Evolutionary conservation across 2,888 invertebrate species (phyloP).

Genomic region (Neuroscelio doddi): DNA sequence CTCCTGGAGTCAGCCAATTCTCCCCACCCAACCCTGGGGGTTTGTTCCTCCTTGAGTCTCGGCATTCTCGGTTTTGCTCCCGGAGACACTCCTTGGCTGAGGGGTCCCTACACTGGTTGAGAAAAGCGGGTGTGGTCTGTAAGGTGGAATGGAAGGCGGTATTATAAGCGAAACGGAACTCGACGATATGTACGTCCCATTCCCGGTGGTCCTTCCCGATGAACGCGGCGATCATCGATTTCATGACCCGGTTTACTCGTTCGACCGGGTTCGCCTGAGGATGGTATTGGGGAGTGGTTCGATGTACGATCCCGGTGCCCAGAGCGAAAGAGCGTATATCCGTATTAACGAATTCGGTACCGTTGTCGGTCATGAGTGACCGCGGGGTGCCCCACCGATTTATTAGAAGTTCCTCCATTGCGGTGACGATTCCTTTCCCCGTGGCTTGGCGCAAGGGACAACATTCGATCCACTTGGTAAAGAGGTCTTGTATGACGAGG

Average conservation of each 20-base stretch:
- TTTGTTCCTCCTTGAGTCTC: too few relatives aligned
- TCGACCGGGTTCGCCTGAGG: conserved; percentile 12
- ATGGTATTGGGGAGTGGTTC: conserved; percentile 8
- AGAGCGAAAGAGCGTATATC: neutral
- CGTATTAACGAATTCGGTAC: conserved; percentile 44
- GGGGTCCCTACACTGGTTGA: conserved; percentile 9
- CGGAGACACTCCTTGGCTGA: neutral
- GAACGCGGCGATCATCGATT: conserved; percentile 21
- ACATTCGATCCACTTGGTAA: conserved; percentile 9
- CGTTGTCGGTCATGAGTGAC: conserved; percentile 49
- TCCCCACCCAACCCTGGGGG: too few relatives aligned
- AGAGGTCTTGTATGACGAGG: conserved; percentile 2
- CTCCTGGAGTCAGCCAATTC: too few relatives aligned
- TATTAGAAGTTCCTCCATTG: conserved; percentile 9
- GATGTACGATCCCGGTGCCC: neutral
- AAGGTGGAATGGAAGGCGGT: conserved; percentile 22
- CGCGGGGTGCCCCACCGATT: conserved; percentile 42
- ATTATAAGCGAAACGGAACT: conserved; percentile 32
- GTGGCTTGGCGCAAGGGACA: conserved; percentile 1
- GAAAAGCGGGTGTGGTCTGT: conserved; percentile 10
- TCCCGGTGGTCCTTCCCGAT: conserved; percentile 16
- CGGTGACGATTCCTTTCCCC: conserved; percentile 4
- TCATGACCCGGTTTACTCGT: conserved; percentile 14
- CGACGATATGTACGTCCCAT: conserved; percentile 21
- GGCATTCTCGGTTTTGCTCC: neutral